phyloP scores from a whole-genome alignment of 2,797 vertebrate species.

The Poecilia gillii region DNA sequence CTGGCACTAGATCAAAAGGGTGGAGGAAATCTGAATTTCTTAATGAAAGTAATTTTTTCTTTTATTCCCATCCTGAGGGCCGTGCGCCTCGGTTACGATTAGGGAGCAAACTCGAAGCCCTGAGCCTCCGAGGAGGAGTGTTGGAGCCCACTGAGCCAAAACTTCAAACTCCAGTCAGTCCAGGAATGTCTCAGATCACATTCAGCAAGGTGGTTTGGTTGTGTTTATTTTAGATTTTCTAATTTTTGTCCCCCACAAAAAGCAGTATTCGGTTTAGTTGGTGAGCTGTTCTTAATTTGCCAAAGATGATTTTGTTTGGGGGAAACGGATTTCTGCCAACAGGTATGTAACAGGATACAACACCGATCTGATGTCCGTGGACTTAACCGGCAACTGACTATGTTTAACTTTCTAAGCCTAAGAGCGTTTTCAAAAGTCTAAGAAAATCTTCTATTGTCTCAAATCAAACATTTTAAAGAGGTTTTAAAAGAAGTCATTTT shows the following conservation, averaged over 20 bases:
- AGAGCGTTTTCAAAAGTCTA: no score
- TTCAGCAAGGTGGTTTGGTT: slow-evolving; percentile 36
- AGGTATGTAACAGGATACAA: background rate
- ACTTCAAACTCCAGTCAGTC: slow-evolving; percentile 71
- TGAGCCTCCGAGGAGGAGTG: slow-evolving; percentile 73
- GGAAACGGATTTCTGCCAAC: background rate
- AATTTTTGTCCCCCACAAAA: background rate
- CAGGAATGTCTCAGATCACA: slow-evolving; percentile 74
- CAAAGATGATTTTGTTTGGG: background rate
- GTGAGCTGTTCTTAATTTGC: background rate
- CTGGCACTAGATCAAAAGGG: slow-evolving; percentile 86
- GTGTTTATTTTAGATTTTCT: slow-evolving; percentile 17
- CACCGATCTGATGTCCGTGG: background rate
- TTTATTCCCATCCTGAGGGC: slow-evolving; percentile 86
- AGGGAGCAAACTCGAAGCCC: slow-evolving; percentile 76
- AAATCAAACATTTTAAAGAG: no score
- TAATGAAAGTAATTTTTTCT: slow-evolving; percentile 88
- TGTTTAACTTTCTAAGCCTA: no score
- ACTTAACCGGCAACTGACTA: background rate
- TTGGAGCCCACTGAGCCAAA: slow-evolving; percentile 62
- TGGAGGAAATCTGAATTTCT: slow-evolving; percentile 84
- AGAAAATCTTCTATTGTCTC: no score
- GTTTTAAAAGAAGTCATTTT: no score
- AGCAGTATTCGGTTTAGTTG: background rate
- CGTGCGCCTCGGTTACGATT: slow-evolving; percentile 81